Evolutionary conservation across 2,797 vertebrate species (phyloP).

Genomic region (Hoplostethus atlanticus): DNA sequence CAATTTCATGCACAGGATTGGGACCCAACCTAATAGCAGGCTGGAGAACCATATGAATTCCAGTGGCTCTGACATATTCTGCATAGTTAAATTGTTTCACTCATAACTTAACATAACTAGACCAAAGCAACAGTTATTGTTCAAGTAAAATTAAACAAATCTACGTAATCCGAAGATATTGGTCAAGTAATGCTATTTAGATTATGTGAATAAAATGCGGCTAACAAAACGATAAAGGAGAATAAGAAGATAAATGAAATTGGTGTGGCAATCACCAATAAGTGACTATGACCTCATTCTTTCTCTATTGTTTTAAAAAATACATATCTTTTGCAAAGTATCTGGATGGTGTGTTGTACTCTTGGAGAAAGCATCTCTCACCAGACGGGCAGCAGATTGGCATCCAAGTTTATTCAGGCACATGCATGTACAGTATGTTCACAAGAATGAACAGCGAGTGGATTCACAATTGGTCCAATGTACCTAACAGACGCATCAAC

Average conservation of each 20-base stretch:
- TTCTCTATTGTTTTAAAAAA: neutral
- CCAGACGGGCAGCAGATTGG: no score
- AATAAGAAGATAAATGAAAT: conserved; percentile 2
- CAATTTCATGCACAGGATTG: conserved; percentile 31
- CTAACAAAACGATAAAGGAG: neutral
- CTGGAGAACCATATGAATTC: conserved; percentile 34
- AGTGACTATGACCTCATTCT: neutral
- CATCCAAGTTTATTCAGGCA: no score
- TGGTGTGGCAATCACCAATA: neutral
- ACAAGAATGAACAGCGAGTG: no score
- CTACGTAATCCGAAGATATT: no score
- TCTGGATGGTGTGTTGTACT: no score
- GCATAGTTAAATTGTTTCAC: conserved; percentile 10
- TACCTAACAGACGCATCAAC: neutral
- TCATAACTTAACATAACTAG: neutral
- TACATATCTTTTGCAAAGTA: neutral
- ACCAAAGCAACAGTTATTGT: neutral
- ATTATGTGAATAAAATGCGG: neutral
- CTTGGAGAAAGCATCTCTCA: no score
- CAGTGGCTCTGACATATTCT: conserved; percentile 11
- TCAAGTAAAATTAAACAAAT: neutral
- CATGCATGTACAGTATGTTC: no score
- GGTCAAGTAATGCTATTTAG: neutral
- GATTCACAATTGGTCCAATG: no score
- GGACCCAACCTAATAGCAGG: conserved; percentile 30